A percentile compares a stretch with the other conserved stretches of the same genome.
Conservation (phyloP, 1,140 invertebrate species). For the Limonius californicus region DNA sequence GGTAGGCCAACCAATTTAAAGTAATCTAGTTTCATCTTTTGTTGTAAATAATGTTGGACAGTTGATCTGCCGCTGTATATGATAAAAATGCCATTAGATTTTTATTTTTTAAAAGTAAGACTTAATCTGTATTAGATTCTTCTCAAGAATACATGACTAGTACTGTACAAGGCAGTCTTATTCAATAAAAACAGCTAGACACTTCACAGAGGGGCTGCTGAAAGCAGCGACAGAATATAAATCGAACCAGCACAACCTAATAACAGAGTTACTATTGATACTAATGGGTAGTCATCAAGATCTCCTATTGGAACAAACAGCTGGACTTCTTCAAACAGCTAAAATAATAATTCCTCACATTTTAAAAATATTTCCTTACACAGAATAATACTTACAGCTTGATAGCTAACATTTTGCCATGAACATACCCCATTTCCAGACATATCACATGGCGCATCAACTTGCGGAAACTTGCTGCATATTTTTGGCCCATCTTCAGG, state of each 20-base stretch:
- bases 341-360: conserved; percentile 30
- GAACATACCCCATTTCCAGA: conserved; percentile 30
- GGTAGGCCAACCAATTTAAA: too few species aligned
- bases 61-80: too few species aligned
- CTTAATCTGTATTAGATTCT: too few species aligned
- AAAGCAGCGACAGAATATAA: conserved; percentile 44
- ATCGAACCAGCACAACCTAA: conserved; percentile 48
- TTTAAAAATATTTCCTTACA: too few species aligned
- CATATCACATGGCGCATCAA: conserved; percentile 40
- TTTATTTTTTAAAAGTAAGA: too few species aligned
- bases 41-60: too few species aligned
- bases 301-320: conserved; percentile 46
- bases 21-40: too few species aligned
- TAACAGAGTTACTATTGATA: conserved; percentile 43
- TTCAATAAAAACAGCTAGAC: too few species aligned
- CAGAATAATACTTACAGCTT: conserved; percentile 37
- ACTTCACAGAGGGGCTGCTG: conserved; percentile 17
- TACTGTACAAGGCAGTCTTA: too few species aligned
- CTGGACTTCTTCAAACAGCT: conserved; percentile 43
- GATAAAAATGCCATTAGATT: too few species aligned
- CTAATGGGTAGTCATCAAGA: conserved; percentile 45
- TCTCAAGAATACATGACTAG: too few species aligned
- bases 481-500: conserved; percentile 33
- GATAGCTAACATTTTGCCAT: conserved; percentile 45
- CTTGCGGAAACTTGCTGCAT: conserved; percentile 26